These are phyloP conservation scores for Acanthopleura granulata DNA, from an alignment of 2,888 invertebrate species.

Conservation along the genomic window DNA sequence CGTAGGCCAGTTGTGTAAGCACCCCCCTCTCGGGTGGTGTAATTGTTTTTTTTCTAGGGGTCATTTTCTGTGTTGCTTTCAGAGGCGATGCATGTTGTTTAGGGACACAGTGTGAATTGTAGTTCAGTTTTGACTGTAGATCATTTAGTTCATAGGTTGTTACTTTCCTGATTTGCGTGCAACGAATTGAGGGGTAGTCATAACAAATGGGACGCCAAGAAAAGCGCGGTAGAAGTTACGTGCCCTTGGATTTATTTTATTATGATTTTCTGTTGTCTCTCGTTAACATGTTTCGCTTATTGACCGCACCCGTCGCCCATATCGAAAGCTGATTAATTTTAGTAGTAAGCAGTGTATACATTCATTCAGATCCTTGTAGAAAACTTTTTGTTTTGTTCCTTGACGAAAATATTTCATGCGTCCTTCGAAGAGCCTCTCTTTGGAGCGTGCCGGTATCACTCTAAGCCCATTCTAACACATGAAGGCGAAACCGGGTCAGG, in stretches of 20 bases:
- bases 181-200: background rate
- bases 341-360: too few relatives aligned
- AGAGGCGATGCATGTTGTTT: too few relatives aligned
- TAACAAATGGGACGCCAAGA: background rate
- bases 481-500: too few relatives aligned
- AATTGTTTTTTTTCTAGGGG: background rate
- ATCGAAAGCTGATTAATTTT: background rate
- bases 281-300: background rate
- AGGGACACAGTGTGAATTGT: too few relatives aligned
- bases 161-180: background rate
- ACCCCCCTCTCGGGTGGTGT: background rate
- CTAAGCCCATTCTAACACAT: too few relatives aligned
- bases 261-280: constrained; percentile 8
- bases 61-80: too few relatives aligned
- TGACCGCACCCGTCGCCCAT: background rate
- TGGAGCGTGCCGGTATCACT: too few relatives aligned
- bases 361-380: too few relatives aligned
- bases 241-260: constrained; percentile 16
- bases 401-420: too few relatives aligned
- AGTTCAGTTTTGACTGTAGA: too few relatives aligned
- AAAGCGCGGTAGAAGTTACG: constrained; percentile 20
- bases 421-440: too few relatives aligned
- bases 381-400: too few relatives aligned
- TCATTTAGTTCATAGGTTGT: background rate
- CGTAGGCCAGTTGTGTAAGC: background rate